These are phyloP conservation scores for Ips nitidus DNA, from an alignment of 1,140 invertebrate genomes.

Conservation along the genomic window DNA sequence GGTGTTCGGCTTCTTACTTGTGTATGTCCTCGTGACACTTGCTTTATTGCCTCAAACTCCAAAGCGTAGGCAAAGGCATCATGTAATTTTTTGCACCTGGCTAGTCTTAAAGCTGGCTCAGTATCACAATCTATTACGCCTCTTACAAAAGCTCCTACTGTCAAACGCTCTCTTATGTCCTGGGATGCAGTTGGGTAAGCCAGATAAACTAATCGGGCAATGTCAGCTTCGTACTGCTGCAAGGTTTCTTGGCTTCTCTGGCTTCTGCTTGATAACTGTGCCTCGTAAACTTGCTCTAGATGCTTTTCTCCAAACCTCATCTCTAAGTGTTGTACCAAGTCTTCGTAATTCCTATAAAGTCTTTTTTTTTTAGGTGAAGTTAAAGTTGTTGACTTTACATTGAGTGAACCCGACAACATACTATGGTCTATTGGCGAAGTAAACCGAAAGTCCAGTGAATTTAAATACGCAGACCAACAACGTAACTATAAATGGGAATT, in stretches of 20 bases:
- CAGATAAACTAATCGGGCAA: too few relatives aligned
- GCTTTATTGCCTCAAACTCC: too few relatives aligned
- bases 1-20: too few relatives aligned
- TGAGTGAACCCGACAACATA: constrained; percentile 11
- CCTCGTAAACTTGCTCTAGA: too few relatives aligned
- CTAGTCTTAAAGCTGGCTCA: background rate
- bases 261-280: background rate
- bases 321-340: too few relatives aligned
- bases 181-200: too few relatives aligned
- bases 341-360: too few relatives aligned
- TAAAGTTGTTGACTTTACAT: background rate
- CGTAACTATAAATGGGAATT: constrained; percentile 17
- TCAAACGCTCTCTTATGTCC: too few relatives aligned
- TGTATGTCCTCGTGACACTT: too few relatives aligned
- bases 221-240: background rate
- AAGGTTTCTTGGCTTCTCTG: background rate
- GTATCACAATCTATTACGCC: background rate
- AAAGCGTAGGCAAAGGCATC: too few relatives aligned
- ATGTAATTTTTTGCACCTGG: too few relatives aligned
- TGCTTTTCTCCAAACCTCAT: background rate
- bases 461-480: constrained; percentile 9
- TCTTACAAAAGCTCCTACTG: too few relatives aligned
- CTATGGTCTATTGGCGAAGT: constrained; percentile 8
- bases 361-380: background rate
- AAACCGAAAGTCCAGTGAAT: constrained; percentile 11